Evolutionary conservation across 1,140 invertebrate species (phyloP).

Genomic region (Drosophila pectinifera): DNA sequence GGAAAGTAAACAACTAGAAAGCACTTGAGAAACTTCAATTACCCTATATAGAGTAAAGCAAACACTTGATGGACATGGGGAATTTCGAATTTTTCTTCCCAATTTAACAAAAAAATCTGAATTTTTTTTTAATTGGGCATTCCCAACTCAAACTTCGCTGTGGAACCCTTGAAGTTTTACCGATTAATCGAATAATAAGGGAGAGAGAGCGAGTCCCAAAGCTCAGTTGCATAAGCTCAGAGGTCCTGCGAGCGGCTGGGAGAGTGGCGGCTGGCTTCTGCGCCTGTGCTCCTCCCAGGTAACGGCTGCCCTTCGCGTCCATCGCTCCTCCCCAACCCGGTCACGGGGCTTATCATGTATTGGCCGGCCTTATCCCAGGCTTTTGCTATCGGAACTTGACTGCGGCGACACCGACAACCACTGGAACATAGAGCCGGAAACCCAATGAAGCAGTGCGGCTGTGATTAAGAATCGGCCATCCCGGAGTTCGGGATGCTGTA

Average conservation of each 20-base stretch:
- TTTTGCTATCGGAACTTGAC: constrained; percentile 64
- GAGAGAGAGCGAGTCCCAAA: neutral
- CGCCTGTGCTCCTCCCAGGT: constrained; percentile 13
- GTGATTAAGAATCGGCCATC: constrained; percentile 17
- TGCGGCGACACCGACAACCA: constrained; percentile 27
- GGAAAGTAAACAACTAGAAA: too few species aligned
- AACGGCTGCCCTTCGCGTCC: neutral
- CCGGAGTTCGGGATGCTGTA: constrained; percentile 9
- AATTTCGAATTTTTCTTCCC: too few species aligned
- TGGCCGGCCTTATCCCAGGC: constrained; percentile 45
- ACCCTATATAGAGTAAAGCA: too few species aligned
- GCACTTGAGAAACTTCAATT: too few species aligned
- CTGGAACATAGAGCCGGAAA: neutral
- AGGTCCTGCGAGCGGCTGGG: neutral
- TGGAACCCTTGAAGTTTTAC: too few species aligned
- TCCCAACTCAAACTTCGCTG: too few species aligned
- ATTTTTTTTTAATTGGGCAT: too few species aligned
- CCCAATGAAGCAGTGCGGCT: constrained; percentile 7
- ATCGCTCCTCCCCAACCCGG: neutral
- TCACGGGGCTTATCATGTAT: constrained; percentile 35
- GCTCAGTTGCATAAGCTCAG: constrained; percentile 13
- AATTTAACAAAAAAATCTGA: too few species aligned
- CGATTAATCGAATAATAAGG: too few species aligned
- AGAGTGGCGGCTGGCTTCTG: constrained; percentile 9
- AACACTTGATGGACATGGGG: too few species aligned